These are phyloP conservation scores for Ctenicera cuprea DNA, from an alignment of 2,888 invertebrate species.

Conservation along the genomic window DNA sequence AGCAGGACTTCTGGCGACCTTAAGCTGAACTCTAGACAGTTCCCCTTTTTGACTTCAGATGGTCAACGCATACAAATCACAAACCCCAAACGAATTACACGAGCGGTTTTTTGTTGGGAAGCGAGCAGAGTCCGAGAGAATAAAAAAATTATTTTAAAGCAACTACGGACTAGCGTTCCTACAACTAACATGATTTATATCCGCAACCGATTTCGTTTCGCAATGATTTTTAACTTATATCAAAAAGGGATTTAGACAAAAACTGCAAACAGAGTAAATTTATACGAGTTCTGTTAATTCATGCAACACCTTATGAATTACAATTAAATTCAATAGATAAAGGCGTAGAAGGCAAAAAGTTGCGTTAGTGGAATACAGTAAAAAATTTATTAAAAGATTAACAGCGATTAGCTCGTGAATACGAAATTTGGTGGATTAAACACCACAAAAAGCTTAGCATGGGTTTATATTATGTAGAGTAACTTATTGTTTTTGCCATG, in stretches of 20 bases:
- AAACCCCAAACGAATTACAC: slow-evolving; percentile 17
- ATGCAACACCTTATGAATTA: background rate
- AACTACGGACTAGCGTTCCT: slow-evolving; percentile 2
- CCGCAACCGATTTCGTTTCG: background rate
- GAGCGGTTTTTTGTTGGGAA: background rate
- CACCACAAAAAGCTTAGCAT: slow-evolving; percentile 3
- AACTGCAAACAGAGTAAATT: no score
- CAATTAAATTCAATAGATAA: background rate
- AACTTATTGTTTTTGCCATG: background rate
- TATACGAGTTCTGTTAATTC: no score
- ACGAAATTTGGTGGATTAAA: slow-evolving; percentile 1
- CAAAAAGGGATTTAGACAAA: background rate
- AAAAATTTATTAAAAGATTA: slow-evolving; percentile 34
- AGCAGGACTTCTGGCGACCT: slow-evolving; percentile 34
- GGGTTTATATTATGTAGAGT: slow-evolving; percentile 6
- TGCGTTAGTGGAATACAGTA: background rate
- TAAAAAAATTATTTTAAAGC: slow-evolving; percentile 17
- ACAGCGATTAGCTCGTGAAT: slow-evolving; percentile 22
- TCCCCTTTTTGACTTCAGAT: slow-evolving; percentile 28
- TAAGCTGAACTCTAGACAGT: slow-evolving; percentile 22
- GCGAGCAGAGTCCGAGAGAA: slow-evolving; percentile 1
- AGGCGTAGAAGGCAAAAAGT: slow-evolving; percentile 1
- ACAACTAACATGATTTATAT: slow-evolving; percentile 7
- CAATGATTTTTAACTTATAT: background rate
- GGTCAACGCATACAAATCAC: slow-evolving; percentile 31